Conservation (phyloP, 2,113 vertebrate genomes). For the Boleophthalmus pectinirostris region DNA sequence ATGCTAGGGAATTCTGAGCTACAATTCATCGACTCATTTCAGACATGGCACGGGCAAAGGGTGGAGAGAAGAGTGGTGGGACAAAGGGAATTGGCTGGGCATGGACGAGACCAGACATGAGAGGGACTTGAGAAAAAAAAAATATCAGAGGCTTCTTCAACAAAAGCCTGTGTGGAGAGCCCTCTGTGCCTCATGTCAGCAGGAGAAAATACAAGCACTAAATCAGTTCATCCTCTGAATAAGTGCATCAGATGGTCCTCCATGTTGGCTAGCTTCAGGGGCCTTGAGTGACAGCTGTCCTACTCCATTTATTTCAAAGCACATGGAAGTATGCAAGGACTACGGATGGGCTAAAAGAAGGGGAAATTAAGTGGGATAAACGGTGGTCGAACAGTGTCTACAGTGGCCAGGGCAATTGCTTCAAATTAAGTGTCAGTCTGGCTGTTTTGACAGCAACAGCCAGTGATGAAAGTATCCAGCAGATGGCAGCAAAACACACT, state of each 20-base stretch:
- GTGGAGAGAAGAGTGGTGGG: slow-evolving; percentile 26
- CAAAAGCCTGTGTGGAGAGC: slow-evolving; percentile 30
- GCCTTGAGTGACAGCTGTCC: slow-evolving; percentile 5
- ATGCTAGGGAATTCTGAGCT: slow-evolving; percentile 54
- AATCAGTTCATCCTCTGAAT: slow-evolving; percentile 15
- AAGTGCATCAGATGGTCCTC: slow-evolving; percentile 1
- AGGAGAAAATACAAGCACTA: slow-evolving; percentile 15
- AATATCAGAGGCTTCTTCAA: slow-evolving; percentile 30
- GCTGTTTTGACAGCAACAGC: neutral
- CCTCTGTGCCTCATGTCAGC: slow-evolving; percentile 23
- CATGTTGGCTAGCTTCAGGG: slow-evolving; percentile 7
- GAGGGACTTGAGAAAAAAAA: slow-evolving; percentile 8
- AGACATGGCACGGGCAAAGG: slow-evolving; percentile 27
- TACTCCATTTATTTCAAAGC: slow-evolving; percentile 10
- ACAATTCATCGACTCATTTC: slow-evolving; percentile 34
- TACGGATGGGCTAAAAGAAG: neutral
- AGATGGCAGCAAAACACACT: slow-evolving; percentile 70
- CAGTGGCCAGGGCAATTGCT: neutral
- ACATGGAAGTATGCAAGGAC: neutral
- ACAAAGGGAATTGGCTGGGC: slow-evolving; percentile 29
- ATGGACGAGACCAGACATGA: slow-evolving; percentile 26
- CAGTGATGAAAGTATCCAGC: slow-evolving; percentile 34
- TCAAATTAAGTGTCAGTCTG: neutral
- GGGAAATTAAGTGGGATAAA: neutral
- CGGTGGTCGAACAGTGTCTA: neutral